Evolutionary conservation across 2,797 vertebrate genomes (phyloP).

Genomic region (Syncerus caffer): DNA sequence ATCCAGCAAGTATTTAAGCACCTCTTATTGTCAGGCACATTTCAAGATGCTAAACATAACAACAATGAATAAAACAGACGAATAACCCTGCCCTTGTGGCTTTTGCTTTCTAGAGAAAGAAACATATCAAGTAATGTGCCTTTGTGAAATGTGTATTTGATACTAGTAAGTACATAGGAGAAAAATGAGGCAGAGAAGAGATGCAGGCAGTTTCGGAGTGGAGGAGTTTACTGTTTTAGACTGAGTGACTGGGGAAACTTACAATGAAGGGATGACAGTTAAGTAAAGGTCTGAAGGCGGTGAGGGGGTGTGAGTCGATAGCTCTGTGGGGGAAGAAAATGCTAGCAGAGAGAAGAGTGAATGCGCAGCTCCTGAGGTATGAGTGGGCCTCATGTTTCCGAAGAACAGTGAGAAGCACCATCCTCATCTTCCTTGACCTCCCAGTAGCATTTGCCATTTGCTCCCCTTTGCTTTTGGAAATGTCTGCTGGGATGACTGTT

Average conservation of each 20-base stretch:
- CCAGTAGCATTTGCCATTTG: background rate
- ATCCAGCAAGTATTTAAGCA: background rate
- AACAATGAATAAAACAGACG: background rate
- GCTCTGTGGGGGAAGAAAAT: background rate
- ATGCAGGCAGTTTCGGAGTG: background rate
- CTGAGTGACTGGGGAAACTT: background rate
- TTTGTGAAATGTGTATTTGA: background rate
- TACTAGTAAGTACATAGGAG: background rate
- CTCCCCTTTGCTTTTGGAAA: background rate
- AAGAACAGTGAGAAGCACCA: background rate
- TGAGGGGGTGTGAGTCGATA: background rate
- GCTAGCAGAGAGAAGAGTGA: background rate
- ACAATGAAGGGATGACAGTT: background rate
- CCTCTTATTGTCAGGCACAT: background rate
- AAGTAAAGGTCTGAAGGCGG: background rate
- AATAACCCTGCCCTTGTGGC: background rate
- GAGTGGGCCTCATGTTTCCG: background rate
- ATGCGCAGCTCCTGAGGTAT: background rate
- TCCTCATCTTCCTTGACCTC: background rate
- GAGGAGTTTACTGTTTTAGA: background rate
- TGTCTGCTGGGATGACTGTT: background rate
- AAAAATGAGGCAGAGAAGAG: background rate
- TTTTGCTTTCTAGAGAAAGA: background rate
- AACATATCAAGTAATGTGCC: background rate
- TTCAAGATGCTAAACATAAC: background rate